These are phyloP conservation scores for Helicolenus hilgendorfi DNA, from an alignment of 2,797 vertebrate species.

Conservation along the genomic window DNA sequence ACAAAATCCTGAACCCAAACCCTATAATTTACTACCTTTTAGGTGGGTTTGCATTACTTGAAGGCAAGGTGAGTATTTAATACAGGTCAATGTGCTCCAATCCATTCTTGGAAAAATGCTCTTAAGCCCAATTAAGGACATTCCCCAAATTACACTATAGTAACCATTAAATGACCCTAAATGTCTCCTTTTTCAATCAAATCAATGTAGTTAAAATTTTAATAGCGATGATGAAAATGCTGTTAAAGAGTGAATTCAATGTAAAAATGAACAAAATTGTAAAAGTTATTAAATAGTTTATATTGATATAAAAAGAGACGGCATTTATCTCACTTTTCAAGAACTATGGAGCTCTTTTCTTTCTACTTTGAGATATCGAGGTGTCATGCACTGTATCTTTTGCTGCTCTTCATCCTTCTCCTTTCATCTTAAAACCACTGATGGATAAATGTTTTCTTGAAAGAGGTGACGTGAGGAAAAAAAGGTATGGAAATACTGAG, in stretches of 20 bases:
- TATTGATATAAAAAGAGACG: background rate
- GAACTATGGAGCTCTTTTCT: slow-evolving; percentile 12
- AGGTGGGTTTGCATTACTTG: background rate
- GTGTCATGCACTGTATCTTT: slow-evolving; percentile 1
- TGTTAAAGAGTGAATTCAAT: background rate
- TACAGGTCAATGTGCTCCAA: background rate
- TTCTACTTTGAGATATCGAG: slow-evolving; percentile 34
- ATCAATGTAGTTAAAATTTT: background rate
- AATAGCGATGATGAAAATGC: background rate
- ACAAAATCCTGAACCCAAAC: background rate
- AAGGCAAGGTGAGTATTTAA: background rate
- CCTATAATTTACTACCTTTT: background rate
- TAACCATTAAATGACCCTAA: background rate
- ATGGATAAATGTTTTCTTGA: slow-evolving; percentile 69
- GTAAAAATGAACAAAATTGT: background rate
- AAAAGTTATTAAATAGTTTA: background rate
- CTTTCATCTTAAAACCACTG: slow-evolving; percentile 64
- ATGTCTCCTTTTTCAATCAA: background rate
- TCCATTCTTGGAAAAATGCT: background rate
- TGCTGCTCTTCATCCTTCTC: slow-evolving; percentile 30
- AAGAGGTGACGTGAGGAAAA: background rate
- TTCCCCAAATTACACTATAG: background rate
- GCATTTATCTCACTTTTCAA: slow-evolving; percentile 25
- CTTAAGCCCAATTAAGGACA: background rate
- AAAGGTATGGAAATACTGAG: background rate